These are phyloP conservation scores for Amiota communis DNA, from an alignment of 2,888 invertebrate species.

Conservation along the genomic window DNA sequence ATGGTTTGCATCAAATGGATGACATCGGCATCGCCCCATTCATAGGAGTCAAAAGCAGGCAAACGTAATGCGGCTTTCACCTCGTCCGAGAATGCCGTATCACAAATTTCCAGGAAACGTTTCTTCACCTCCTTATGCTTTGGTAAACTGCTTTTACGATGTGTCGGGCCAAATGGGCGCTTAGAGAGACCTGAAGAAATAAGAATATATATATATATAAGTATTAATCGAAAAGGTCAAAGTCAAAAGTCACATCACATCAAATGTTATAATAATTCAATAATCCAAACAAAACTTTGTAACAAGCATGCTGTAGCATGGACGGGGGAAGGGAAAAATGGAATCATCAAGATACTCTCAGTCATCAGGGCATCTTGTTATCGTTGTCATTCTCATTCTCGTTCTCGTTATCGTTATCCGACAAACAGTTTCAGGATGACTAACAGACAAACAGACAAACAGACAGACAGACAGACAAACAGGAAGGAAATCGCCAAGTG, in stretches of 20 bases:
- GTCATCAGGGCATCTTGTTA: too few relatives aligned
- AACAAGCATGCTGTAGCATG: too few relatives aligned
- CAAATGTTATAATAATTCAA: too few relatives aligned
- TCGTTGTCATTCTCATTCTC: too few relatives aligned
- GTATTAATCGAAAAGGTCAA: constrained; percentile 1
- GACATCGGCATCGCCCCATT: constrained; percentile 88
- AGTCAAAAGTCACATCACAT: too few relatives aligned
- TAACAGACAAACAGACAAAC: too few relatives aligned
- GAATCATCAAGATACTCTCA: too few relatives aligned
- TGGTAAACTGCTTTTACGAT: constrained; percentile 74
- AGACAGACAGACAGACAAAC: neutral
- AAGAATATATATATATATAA: constrained; percentile 29
- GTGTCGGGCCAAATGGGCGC: constrained; percentile 72
- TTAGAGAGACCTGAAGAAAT: constrained; percentile 69
- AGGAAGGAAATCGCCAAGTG: constrained; percentile 7
- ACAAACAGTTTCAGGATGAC: too few relatives aligned
- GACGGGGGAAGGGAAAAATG: too few relatives aligned
- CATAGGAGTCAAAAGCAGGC: constrained; percentile 83
- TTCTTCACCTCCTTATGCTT: constrained; percentile 74
- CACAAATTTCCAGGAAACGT: constrained; percentile 73
- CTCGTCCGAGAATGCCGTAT: constrained; percentile 73
- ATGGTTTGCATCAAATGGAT: constrained; percentile 85
- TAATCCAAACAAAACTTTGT: too few relatives aligned
- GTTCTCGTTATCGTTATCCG: too few relatives aligned
- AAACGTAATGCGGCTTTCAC: constrained; percentile 72